Conservation (phyloP, 2,888 invertebrate genomes). For the Lamellibrachia columna region DNA sequence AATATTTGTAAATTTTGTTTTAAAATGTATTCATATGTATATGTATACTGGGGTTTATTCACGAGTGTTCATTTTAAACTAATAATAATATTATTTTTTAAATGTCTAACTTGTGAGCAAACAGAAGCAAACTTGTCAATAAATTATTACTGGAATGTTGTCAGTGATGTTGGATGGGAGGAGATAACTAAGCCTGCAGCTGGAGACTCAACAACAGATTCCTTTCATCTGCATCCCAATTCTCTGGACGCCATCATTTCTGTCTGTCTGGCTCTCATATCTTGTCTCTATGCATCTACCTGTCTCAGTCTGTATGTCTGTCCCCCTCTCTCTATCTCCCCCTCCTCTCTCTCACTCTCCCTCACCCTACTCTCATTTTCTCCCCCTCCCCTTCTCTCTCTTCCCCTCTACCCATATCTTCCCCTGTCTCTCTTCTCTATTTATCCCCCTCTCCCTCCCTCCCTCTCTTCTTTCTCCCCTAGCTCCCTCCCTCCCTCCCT, state of each 20-base stretch:
- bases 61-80: too few relatives aligned
- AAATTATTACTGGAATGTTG: neutral
- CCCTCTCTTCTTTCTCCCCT: neutral
- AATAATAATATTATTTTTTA: too few relatives aligned
- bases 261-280: neutral
- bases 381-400: neutral
- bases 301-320: neutral
- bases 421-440: neutral
- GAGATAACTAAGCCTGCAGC: neutral
- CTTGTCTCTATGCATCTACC: too few relatives aligned
- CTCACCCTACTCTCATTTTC: neutral
- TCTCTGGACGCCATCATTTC: neutral
- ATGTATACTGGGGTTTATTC: too few relatives aligned
- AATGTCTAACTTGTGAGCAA: neutral
- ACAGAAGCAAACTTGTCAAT: neutral
- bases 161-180: neutral
- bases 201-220: neutral
- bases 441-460: conserved; percentile 13
- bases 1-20: too few relatives aligned
- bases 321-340: neutral
- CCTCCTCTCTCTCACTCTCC: neutral
- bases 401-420: neutral
- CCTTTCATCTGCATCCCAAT: neutral
- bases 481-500: neutral
- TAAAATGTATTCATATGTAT: too few relatives aligned